These are phyloP conservation scores for Stegostoma tigrinum DNA, from an alignment of 2,113 vertebrate species.

Conservation along the genomic window DNA sequence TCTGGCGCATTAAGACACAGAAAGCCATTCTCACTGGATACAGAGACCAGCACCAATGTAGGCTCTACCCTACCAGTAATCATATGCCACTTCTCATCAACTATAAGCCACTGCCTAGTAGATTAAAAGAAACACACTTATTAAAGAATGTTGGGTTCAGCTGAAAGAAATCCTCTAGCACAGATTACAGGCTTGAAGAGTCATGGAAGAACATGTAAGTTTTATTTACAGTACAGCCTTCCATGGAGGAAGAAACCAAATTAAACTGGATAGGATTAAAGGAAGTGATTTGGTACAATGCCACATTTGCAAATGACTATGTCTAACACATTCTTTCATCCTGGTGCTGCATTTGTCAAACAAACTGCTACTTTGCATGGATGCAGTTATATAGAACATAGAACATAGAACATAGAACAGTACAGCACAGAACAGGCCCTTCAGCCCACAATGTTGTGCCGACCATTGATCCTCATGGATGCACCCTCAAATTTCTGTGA, in stretches of 20 bases:
- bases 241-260: background rate
- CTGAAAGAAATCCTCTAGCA: background rate
- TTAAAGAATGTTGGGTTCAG: background rate
- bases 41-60: constrained; percentile 68
- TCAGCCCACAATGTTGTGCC: too few relatives aligned
- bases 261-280: background rate
- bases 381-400: too few relatives aligned
- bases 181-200: background rate
- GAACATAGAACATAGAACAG: too few relatives aligned
- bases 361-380: background rate
- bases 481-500: too few relatives aligned
- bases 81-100: constrained; percentile 74
- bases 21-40: constrained; percentile 48
- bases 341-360: background rate
- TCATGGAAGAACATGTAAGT: background rate
- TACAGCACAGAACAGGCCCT: too few relatives aligned
- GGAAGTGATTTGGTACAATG: background rate
- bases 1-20: constrained; percentile 61
- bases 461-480: too few relatives aligned
- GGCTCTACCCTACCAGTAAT: constrained; percentile 82
- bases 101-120: constrained; percentile 78
- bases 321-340: background rate
- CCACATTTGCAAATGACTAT: background rate
- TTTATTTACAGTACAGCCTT: background rate
- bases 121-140: background rate